Evolutionary conservation across 2,888 invertebrate species (phyloP), one percentile per base, ranked within the genome.

Genomic region (Hirtodrosophila alboralis): DNA sequence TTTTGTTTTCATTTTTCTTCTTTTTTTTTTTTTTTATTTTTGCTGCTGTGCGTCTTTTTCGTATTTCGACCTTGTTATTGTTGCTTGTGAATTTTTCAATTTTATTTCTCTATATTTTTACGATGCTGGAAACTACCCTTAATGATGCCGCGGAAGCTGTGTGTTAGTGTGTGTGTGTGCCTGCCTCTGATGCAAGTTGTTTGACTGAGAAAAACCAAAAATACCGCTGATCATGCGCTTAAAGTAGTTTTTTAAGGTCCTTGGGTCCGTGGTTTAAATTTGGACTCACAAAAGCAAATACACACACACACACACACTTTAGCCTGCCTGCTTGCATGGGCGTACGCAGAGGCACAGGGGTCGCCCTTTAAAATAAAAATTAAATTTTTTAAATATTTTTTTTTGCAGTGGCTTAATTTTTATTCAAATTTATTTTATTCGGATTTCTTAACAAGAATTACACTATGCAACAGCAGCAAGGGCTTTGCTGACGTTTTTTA

Each of bases 31-130:
- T 18, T 51, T 14, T 18, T 44, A 4, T 41, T 26, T 1, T 34
- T 44, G 21, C 33, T 49, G 10, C 13, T 27, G 13, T 59, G 41
- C 18, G 28, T 14, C 12, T 28, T 37, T 48, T n/a, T 34, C 53
- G 23, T 23, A 7, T 23, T 23, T 23, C 23, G 23, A 23, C 23
- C 54, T 63, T 71, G 45, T 67, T 71, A 26, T 34, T 75, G 44
- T 38, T 72, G 31, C 8, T 80, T 31, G 13, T 45, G 26, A 28
- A 34, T 40, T 30, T 86, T 86, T 83, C 75, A 87, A 87, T 85
- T 81, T 85, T 85, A 87, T 85, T 83, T 85, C 86, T 87, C 86
- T 81, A 87, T 86, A 83, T 81, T 87, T 86, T 83, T 88, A 87
- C 86, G 83, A 87, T 73, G 81, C 81, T 85, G 60, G 68, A 87